These are phyloP conservation scores for Deilephila elpenor DNA, from an alignment of 2,888 invertebrate genomes.

Conservation along the genomic window DNA sequence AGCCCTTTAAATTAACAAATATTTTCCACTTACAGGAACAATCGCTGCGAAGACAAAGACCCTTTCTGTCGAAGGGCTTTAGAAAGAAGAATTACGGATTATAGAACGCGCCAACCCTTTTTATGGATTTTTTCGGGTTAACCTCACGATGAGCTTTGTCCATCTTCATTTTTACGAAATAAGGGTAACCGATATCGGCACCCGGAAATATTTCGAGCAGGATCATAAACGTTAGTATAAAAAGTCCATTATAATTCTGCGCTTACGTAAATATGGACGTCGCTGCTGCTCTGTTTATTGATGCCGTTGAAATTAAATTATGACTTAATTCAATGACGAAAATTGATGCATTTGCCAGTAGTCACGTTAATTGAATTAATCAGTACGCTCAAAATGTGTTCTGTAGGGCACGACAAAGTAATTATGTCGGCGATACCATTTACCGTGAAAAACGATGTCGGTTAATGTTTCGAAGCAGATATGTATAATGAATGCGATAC, in stretches of 20 bases:
- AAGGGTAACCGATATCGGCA: conserved; percentile 11
- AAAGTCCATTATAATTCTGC: conserved; percentile 4
- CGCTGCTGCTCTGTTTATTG: conserved; percentile 42
- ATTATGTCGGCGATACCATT: conserved; percentile 25
- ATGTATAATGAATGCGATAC: not conserved
- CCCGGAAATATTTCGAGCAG: not conserved
- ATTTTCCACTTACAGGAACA: conserved; percentile 2
- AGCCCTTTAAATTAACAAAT: not conserved
- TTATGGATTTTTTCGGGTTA: conserved; percentile 23
- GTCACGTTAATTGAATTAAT: conserved; percentile 60
- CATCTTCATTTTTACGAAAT: conserved; percentile 23
- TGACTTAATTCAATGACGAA: conserved; percentile 54
- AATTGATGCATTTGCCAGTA: conserved; percentile 61
- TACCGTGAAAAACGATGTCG: conserved; percentile 24
- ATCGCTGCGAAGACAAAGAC: conserved; percentile 21
- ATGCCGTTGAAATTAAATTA: conserved; percentile 59
- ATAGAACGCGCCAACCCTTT: conserved; percentile 20
- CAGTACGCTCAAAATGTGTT: conserved; percentile 44
- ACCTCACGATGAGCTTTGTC: conserved; percentile 17
- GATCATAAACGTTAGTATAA: not conserved
- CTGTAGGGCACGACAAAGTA: conserved; percentile 36
- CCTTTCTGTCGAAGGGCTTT: conserved; percentile 21
- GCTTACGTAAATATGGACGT: conserved; percentile 44
- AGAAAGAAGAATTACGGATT: conserved; percentile 26
- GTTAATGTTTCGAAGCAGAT: conserved; percentile 13